Evolutionary conservation across 2,888 invertebrate species (phyloP).

Genomic region (Drosophila bunnanda): DNA sequence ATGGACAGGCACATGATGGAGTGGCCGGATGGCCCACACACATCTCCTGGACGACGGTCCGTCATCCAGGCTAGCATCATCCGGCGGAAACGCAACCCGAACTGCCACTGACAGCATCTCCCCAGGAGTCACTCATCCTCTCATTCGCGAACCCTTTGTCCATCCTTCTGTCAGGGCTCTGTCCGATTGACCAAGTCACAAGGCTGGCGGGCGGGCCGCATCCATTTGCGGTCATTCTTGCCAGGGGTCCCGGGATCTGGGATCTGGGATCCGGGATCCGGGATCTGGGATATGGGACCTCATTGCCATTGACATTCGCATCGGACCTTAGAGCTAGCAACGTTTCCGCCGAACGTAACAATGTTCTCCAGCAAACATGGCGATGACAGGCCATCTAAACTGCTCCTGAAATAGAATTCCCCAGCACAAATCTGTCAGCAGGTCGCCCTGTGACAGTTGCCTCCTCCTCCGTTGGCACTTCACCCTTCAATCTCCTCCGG

Average conservation of each 20-base stretch:
- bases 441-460: slow-evolving; percentile 30
- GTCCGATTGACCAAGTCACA: slow-evolving; percentile 10
- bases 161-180: background rate
- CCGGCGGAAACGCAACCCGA: slow-evolving; percentile 25
- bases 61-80: slow-evolving; percentile 19
- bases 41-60: slow-evolving; percentile 23
- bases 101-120: slow-evolving; percentile 18
- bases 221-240: slow-evolving; percentile 70
- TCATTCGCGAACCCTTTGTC: slow-evolving; percentile 31
- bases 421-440: slow-evolving; percentile 35
- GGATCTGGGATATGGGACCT: slow-evolving; percentile 3
- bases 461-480: slow-evolving; percentile 21
- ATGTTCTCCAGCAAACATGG: slow-evolving; percentile 44
- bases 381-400: slow-evolving; percentile 64
- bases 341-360: slow-evolving; percentile 49
- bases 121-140: slow-evolving; percentile 23
- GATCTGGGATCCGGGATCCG: background rate
- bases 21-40: slow-evolving; percentile 30
- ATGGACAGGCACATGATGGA: slow-evolving; percentile 18
- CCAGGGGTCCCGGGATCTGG: background rate
- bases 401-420: slow-evolving; percentile 50
- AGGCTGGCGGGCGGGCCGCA: slow-evolving; percentile 21
- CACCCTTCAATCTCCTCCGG: slow-evolving; percentile 19
- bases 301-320: slow-evolving; percentile 38
- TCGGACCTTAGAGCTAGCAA: slow-evolving; percentile 16